phyloP scores from a whole-genome alignment of 1,140 invertebrate genomes.

The Chionoecetes opilio region DNA sequence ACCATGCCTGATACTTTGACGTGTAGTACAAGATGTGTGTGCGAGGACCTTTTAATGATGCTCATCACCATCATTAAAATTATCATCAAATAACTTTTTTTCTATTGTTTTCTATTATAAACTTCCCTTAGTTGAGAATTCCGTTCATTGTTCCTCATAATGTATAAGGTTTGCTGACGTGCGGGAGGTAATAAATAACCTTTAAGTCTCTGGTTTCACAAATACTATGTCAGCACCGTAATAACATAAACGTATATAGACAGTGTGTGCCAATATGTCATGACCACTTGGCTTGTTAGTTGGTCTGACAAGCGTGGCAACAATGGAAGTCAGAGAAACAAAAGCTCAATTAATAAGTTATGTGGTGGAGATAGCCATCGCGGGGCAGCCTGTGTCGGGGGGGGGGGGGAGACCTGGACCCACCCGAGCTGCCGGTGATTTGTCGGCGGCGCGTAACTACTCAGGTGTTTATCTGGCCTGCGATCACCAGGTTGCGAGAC shows the following conservation, averaged over 20 bases:
- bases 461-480: constrained; percentile 45
- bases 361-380: constrained; percentile 68
- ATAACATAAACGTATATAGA: not conserved
- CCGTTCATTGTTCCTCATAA: not conserved
- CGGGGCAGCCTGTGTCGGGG: not conserved
- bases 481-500: constrained; percentile 40
- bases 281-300: constrained; percentile 38
- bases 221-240: not conserved
- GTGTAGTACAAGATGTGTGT: not conserved
- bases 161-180: not conserved
- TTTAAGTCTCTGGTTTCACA: not conserved
- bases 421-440: constrained; percentile 47
- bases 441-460: constrained; percentile 61
- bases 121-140: not conserved
- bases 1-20: not conserved
- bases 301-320: not conserved
- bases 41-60: not conserved
- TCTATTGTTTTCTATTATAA: not conserved
- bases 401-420: not conserved
- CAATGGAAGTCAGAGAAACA: constrained; percentile 72
- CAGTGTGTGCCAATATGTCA: not conserved
- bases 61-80: not conserved
- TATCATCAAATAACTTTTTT: not conserved
- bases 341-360: constrained; percentile 71
- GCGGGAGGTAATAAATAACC: not conserved